Percentiles rank a stretch among this genome's conserved stretches.
These are phyloP conservation scores for Heliconius ethilla DNA, from an alignment of 2,888 invertebrate genomes.

Conservation along the genomic window DNA sequence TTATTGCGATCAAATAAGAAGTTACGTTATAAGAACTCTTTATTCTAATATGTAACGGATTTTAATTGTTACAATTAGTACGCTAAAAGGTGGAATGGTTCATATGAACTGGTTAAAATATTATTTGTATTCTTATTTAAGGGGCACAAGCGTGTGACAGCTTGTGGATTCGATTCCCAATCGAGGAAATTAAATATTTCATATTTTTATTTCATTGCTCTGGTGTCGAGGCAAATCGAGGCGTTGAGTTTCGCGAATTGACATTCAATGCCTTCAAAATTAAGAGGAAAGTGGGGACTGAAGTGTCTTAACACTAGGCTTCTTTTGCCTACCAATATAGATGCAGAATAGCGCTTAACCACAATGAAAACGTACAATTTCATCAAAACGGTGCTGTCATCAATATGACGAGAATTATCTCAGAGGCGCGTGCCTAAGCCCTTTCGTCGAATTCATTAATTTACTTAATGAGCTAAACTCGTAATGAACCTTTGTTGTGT, in stretches of 20 bases:
- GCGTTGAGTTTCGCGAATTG: too few relatives aligned
- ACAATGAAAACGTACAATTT: constrained; percentile 45
- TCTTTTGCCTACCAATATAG: too few relatives aligned
- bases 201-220: too few relatives aligned
- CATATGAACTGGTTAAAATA: background rate
- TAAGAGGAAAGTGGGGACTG: too few relatives aligned
- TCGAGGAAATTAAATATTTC: too few relatives aligned
- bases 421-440: constrained; percentile 57
- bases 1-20: constrained; percentile 31
- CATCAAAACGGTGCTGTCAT: constrained; percentile 52
- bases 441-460: constrained; percentile 68
- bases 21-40: constrained; percentile 15
- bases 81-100: background rate
- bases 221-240: too few relatives aligned
- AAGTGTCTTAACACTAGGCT: too few relatives aligned
- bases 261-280: too few relatives aligned
- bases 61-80: background rate
- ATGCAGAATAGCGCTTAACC: background rate
- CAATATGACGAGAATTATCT: constrained; percentile 61
- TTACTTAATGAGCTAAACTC: constrained; percentile 70
- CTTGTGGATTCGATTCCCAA: too few relatives aligned
- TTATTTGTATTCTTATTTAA: background rate
- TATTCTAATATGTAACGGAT: constrained; percentile 9
- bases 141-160: too few relatives aligned
- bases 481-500: constrained; percentile 70